phyloP scores from a whole-genome alignment of 2,113 vertebrate species.

The Ciconia boyciana region DNA sequence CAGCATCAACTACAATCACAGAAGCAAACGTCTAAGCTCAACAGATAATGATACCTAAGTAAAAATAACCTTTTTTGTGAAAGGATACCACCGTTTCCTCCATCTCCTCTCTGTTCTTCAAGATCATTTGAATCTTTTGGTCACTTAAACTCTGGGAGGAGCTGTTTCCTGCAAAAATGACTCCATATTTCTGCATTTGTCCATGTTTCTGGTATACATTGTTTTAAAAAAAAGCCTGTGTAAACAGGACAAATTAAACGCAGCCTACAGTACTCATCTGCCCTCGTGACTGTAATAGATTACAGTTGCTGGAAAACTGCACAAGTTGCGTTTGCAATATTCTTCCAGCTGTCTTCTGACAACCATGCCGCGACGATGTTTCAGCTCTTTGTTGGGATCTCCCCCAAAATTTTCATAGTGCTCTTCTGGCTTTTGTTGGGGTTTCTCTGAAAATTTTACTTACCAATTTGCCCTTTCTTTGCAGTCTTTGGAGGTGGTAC shows the following conservation, averaged over 20 bases:
- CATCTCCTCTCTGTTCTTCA: neutral
- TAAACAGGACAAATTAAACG: neutral
- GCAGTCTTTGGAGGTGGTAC: neutral
- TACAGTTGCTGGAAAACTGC: neutral
- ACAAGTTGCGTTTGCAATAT: neutral
- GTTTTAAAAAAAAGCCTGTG: neutral
- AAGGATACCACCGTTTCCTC: neutral
- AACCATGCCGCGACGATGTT: neutral
- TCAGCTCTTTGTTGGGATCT: neutral
- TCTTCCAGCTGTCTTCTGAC: neutral
- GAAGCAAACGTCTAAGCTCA: neutral
- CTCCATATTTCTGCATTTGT: neutral
- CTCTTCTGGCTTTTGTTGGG: neutral
- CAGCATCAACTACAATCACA: neutral
- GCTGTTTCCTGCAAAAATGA: neutral
- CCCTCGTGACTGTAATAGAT: neutral
- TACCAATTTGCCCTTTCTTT: neutral
- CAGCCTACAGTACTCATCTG: neutral
- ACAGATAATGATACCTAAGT: neutral
- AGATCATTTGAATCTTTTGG: neutral
- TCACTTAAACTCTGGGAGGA: neutral
- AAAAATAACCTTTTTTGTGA: neutral
- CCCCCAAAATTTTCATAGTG: neutral
- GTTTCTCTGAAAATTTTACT: neutral
- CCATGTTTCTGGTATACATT: neutral